Base-by-base conservation (phyloP, 2,113 vertebrate genomes). In the Tachycineta bicolor region DNA sequence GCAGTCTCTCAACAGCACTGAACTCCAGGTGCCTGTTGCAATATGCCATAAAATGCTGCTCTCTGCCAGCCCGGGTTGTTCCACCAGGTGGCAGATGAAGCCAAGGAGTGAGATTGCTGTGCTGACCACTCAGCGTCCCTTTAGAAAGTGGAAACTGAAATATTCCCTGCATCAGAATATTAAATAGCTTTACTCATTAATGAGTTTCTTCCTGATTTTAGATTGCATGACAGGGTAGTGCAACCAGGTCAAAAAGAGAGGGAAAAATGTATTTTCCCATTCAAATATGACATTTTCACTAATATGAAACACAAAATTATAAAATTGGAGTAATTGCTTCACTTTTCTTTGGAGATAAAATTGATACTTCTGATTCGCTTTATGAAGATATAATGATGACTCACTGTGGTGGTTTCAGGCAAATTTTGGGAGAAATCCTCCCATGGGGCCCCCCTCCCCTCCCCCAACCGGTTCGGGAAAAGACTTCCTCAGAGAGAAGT, bases 51-150 rank as follows among this genome's bases (percentile, higher is more conserved):
- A 24, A 11, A 5, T 3, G 60, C 63, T 76, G 55, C 12, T 49
- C 37, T 16, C 47, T n/a, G 56, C 75, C 84, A 9, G 23, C 44
- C 34, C 14, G 3, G 29, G 5, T 1, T 16, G 12, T 17, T 47
- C 96, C 97, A 88, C 29, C 89, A 97, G 97, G 65, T 69, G 96
- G 96, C 97, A 94, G 50, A 73, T 17, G 69, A 34, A 88, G 43
- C 59, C 79, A 82, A 87, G 82, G 62, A 65, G 84, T 10, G 18
- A 7, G 75, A 71, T 9, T 1, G 55, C 55, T 74, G 55, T 0
- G 0, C 59, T 37, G 28, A 0, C 16, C 56, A 1, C 62, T 2
- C 41, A 7, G 59, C 46, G 65, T n/a, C 59, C 5, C 26, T 3
- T 18, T 1, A 4, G 24, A 14, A 11, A 25, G 14, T 4, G 39